phyloP scores from a whole-genome alignment of 2,888 invertebrate genomes.

The Diarsia rubi region DNA sequence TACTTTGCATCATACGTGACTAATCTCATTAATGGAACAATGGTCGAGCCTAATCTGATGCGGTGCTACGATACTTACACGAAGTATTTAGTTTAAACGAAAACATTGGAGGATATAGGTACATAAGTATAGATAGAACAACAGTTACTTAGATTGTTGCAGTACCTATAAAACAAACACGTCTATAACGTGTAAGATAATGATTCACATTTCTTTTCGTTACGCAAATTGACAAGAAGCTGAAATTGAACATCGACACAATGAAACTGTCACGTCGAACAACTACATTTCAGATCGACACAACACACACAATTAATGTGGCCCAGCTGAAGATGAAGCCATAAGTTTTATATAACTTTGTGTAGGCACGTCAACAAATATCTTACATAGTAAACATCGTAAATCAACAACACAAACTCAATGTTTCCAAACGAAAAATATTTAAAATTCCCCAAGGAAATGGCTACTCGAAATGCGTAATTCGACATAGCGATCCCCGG shows the following conservation, averaged over 20 bases:
- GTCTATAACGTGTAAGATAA: not conserved
- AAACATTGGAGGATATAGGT: not conserved
- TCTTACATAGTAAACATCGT: slow-evolving; percentile 63
- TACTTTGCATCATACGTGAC: slow-evolving; percentile 81
- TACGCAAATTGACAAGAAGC: not conserved
- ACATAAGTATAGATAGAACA: not conserved
- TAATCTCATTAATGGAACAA: slow-evolving; percentile 84
- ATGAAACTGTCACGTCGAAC: slow-evolving; percentile 20
- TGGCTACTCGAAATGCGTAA: slow-evolving; percentile 87
- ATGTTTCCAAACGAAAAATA: slow-evolving; percentile 69
- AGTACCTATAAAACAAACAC: not conserved
- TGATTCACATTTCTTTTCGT: not conserved
- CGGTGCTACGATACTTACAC: slow-evolving; percentile 66
- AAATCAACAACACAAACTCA: slow-evolving; percentile 68
- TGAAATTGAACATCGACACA: not conserved
- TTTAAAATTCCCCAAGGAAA: slow-evolving; percentile 87
- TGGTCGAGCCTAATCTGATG: slow-evolving; percentile 80
- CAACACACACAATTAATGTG: not conserved
- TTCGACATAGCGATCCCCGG: slow-evolving; percentile 88
- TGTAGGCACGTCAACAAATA: slow-evolving; percentile 38
- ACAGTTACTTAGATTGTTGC: not conserved
- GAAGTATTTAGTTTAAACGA: slow-evolving; percentile 60
- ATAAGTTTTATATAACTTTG: slow-evolving; percentile 27
- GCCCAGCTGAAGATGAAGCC: slow-evolving; percentile 28
- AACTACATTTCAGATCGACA: not conserved